Percentiles rank a stretch among this genome's conserved stretches.
phyloP scores from a whole-genome alignment of 2,797 vertebrate species.

The Chloroceryle inda region DNA sequence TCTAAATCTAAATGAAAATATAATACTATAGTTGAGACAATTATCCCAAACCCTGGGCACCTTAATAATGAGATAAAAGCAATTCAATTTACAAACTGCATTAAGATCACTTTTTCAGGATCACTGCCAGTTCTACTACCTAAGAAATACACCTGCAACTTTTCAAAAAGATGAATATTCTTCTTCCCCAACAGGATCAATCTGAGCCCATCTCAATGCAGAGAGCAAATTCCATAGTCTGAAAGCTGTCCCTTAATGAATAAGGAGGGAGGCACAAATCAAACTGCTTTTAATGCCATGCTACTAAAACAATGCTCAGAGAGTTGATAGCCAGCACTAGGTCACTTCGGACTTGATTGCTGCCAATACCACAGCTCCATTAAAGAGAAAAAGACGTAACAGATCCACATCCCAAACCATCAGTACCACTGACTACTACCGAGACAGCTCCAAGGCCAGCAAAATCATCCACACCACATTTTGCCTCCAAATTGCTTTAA shows the following conservation, averaged over 20 bases:
- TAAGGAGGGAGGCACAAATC: conserved; percentile 46
- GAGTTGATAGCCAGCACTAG: background rate
- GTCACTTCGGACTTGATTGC: background rate
- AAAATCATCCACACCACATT: background rate
- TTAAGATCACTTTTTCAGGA: conserved; percentile 38
- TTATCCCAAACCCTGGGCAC: background rate
- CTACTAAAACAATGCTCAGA: background rate
- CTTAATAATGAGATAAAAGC: conserved; percentile 36
- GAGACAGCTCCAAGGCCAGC: background rate
- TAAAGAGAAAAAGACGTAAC: background rate
- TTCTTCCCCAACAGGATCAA: background rate
- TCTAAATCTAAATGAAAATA: conserved; percentile 40
- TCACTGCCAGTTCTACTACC: conserved; percentile 26
- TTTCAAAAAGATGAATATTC: conserved; percentile 32
- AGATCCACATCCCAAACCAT: background rate
- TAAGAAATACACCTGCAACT: conserved; percentile 14
- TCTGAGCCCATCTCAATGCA: background rate
- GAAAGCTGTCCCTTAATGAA: conserved; percentile 17
- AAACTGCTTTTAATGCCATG: conserved; percentile 53
- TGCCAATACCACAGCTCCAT: background rate
- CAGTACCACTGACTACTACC: background rate
- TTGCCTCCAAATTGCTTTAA: background rate
- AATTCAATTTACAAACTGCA: conserved; percentile 42
- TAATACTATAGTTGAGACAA: background rate
- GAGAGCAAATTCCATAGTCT: background rate